Evolutionary conservation across 2,113 vertebrate species (phyloP), one percentile per base, ranked within the genome.

Genomic region (Empidonax traillii): DNA sequence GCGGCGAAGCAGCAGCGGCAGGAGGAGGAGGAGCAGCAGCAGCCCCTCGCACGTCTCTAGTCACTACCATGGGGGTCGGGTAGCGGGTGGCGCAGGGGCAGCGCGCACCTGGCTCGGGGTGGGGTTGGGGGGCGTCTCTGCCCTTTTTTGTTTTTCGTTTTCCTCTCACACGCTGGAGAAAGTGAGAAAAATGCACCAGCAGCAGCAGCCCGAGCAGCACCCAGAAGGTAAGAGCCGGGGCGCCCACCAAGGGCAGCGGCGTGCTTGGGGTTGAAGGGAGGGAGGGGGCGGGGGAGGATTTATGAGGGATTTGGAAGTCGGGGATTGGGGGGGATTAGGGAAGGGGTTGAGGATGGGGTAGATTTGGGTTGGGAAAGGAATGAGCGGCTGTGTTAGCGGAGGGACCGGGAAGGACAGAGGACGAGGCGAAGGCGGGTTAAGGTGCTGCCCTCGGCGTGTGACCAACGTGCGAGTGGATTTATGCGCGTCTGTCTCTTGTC

Each of bases 171-270:
- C 85, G 19, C 94, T 61, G 96, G 91, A 96, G 95, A 95, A 97
- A 98, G 97, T 97, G 97, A 94, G 96, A 97, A 98, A 95, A 94
- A 98, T 98, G 98, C 96, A 98, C 90, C 97, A 98, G 80, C 97
- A 97, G 71, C 97, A 98, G 97, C 97, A 96, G 97, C 96, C 96
- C 94, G 96, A 95, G 97, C 97, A 97, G 96, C 97, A 91, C 97
- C 95, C 97, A 82, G 97, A 97, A 87, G 97, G 97, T 98, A 97
- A 97, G 97, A 84, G 76, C 81, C 59, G 55, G 77, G 27, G 77
- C 51, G 28, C 63, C 81, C 89, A 61, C 37, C 85, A 87, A 92
- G 94, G 92, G 92, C 96, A 89, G 89, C 73, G 55, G 89, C 33
- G 23, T 78, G 83, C 73, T 87, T 39, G 79, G 71, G 67, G 71